phyloP scores from a whole-genome alignment of 2,113 vertebrate genomes.

The Trachemys scripta region DNA sequence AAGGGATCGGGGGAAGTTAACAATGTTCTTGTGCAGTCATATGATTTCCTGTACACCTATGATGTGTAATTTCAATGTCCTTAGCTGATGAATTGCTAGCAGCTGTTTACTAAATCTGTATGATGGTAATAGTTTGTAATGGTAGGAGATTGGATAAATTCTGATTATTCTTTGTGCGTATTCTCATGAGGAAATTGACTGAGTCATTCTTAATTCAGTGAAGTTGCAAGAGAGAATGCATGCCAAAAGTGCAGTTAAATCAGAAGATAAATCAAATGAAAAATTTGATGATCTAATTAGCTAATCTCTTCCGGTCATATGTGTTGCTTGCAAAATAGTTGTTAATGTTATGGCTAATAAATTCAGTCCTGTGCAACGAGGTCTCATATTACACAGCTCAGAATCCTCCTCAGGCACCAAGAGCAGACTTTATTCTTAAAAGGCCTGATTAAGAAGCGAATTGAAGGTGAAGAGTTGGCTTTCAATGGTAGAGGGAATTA shows the following conservation, averaged over 20 bases:
- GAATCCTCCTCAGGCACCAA: conserved; percentile 1
- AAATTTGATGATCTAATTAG: neutral
- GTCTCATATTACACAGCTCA: neutral
- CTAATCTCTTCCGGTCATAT: neutral
- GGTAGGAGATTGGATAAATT: neutral
- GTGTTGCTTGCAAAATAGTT: neutral
- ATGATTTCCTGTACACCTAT: neutral
- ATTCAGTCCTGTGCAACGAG: neutral
- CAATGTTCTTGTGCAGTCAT: neutral
- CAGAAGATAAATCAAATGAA: neutral
- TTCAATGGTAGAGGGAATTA: neutral
- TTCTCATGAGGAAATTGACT: neutral
- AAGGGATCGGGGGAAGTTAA: neutral
- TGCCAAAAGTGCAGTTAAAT: neutral
- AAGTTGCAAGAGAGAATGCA: neutral
- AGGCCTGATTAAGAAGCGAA: neutral
- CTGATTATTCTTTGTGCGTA: neutral
- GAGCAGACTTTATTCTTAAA: neutral
- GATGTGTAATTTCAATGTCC: neutral
- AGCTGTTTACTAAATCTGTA: neutral
- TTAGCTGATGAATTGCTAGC: neutral
- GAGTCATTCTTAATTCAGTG: neutral
- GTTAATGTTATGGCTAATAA: neutral
- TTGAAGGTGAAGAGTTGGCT: fast-evolving
- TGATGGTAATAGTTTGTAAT: neutral